These are phyloP conservation scores for Synergus laeviventris DNA, from an alignment of 2,888 invertebrate species.

Conservation along the genomic window DNA sequence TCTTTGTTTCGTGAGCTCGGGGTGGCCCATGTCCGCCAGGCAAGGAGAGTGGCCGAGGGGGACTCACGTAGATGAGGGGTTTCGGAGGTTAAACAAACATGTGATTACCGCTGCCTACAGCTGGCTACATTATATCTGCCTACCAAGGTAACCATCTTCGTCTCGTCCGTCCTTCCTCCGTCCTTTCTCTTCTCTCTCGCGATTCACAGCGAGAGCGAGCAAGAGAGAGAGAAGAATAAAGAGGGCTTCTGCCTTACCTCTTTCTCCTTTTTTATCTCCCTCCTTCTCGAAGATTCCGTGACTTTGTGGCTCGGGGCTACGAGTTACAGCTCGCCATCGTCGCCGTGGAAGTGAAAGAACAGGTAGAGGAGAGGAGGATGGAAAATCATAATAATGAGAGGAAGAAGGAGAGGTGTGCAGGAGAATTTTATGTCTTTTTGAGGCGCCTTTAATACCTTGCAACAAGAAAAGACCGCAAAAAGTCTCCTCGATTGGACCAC, in stretches of 20 bases:
- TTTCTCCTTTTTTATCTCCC: constrained; percentile 49
- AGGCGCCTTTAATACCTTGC: constrained; percentile 58
- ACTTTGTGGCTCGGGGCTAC: constrained; percentile 35
- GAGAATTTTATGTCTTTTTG: constrained; percentile 57
- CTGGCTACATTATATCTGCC: constrained; percentile 75
- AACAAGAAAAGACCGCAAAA: constrained; percentile 50
- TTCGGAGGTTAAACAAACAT: constrained; percentile 76
- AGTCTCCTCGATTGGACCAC: constrained; percentile 54
- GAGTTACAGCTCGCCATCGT: constrained; percentile 6
- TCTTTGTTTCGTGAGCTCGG: constrained; percentile 63
- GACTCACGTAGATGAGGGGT: constrained; percentile 72
- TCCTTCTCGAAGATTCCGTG: constrained; percentile 31
- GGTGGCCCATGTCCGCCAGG: constrained; percentile 69
- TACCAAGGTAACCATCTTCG: constrained; percentile 70
- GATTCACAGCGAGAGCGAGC: constrained; percentile 46
- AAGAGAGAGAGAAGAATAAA: constrained; percentile 46
- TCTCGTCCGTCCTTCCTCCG: constrained; percentile 49
- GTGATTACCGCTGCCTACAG: constrained; percentile 76
- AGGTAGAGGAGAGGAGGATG: constrained; percentile 24
- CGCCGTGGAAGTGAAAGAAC: constrained; percentile 1
- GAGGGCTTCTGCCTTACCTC: constrained; percentile 70
- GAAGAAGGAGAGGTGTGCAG: constrained; percentile 34
- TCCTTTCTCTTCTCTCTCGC: constrained; percentile 48
- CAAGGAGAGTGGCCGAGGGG: constrained; percentile 65
- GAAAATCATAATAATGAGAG: constrained; percentile 46